phyloP scores from a whole-genome alignment of 1,140 invertebrate species.

The Drosophila sulfurigaster region DNA sequence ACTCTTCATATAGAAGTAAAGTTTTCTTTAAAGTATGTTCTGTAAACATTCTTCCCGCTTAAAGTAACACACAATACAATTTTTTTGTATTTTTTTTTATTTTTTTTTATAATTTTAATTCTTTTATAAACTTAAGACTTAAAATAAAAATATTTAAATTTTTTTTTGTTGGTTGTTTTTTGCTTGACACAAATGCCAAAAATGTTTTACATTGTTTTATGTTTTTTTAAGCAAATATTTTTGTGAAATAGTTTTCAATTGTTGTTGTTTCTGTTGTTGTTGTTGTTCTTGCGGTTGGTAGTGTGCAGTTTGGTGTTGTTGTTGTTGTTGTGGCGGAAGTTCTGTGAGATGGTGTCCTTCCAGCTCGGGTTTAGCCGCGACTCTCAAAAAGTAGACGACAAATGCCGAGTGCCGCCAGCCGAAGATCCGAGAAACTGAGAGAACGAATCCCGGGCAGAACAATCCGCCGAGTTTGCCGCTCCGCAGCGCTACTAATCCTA shows the following conservation, averaged over 20 bases:
- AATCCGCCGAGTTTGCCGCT: background rate
- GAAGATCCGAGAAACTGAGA: slow-evolving; percentile 4
- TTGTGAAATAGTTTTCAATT: slow-evolving; percentile 75
- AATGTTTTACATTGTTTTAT: slow-evolving; percentile 82
- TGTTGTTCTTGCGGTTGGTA: slow-evolving; percentile 38
- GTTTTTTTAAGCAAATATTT: slow-evolving; percentile 77
- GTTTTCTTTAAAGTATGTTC: no score
- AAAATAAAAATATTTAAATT: slow-evolving; percentile 84
- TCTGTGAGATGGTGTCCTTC: background rate
- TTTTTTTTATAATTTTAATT: slow-evolving; percentile 84
- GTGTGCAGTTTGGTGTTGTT: slow-evolving; percentile 40
- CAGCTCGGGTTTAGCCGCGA: slow-evolving; percentile 35
- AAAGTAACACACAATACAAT: background rate
- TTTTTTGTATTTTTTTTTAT: slow-evolving; percentile 61
- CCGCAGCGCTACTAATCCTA: slow-evolving; percentile 35
- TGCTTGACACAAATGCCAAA: slow-evolving; percentile 81
- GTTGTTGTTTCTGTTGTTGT: slow-evolving; percentile 57
- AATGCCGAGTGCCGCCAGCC: slow-evolving; percentile 70
- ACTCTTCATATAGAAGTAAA: no score
- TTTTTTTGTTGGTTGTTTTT: slow-evolving; percentile 62
- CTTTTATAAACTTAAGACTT: slow-evolving; percentile 85
- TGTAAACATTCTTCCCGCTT: background rate
- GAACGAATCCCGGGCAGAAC: background rate
- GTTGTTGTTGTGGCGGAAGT: slow-evolving; percentile 24
- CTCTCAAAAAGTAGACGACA: slow-evolving; percentile 74